phyloP scores from a whole-genome alignment of 2,888 invertebrate genomes.

The Onthophagus sagittarius region DNA sequence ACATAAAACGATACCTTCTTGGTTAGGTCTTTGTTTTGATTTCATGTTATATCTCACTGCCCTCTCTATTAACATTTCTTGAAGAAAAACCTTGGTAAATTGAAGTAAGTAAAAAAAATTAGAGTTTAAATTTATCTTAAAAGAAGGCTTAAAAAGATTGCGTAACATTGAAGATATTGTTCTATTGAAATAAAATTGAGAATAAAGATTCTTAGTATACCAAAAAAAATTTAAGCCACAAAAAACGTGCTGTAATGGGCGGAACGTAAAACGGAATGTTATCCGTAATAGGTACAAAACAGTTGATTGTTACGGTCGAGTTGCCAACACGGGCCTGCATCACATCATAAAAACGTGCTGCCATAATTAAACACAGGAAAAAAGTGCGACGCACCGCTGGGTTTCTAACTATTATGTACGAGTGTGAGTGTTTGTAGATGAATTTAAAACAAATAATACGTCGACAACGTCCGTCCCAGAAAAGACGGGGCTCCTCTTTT shows the following conservation, averaged over 20 bases:
- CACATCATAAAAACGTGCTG: slow-evolving; percentile 21
- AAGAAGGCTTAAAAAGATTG: no score
- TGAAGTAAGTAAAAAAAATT: no score
- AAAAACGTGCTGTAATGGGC: neutral
- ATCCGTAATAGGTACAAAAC: slow-evolving; percentile 22
- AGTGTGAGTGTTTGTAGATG: neutral
- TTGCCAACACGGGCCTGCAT: slow-evolving; percentile 16
- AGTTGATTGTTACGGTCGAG: slow-evolving; percentile 23
- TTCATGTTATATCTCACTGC: no score
- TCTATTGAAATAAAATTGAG: neutral
- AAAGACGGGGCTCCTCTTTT: neutral
- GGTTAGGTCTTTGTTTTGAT: no score
- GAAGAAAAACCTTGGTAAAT: no score
- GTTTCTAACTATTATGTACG: neutral
- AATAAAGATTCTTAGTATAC: neutral
- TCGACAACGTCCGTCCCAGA: neutral
- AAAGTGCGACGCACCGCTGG: neutral
- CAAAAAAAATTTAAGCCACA: neutral
- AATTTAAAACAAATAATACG: neutral
- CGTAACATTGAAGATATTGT: no score
- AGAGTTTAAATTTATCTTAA: no score
- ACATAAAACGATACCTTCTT: no score
- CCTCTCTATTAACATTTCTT: no score
- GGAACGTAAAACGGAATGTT: slow-evolving; percentile 21
- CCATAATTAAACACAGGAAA: slow-evolving; percentile 13